Evolutionary conservation across 2,797 vertebrate genomes (phyloP).

Genomic region (Paramormyrops hopkinsi): DNA sequence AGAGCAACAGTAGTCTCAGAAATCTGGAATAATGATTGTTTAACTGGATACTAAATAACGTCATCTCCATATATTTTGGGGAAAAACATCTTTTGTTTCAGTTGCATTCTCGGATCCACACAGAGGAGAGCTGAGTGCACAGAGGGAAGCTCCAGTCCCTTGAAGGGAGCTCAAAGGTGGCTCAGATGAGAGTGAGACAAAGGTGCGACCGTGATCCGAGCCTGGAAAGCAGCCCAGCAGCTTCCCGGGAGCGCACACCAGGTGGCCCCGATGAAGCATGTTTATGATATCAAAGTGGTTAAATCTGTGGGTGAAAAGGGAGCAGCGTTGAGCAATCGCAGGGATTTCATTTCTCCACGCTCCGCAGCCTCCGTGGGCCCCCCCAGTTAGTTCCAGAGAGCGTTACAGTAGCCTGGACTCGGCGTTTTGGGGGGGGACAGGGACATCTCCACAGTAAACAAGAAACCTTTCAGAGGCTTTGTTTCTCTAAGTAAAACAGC

Average conservation of each 20-base stretch:
- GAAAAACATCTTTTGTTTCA: not conserved
- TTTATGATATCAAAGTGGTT: conserved; percentile 33
- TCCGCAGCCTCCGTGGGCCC: conserved; percentile 22
- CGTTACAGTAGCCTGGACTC: not conserved
- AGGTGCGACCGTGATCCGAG: not conserved
- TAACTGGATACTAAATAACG: not conserved
- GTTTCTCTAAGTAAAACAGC: conserved; percentile 44
- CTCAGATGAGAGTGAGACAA: not conserved
- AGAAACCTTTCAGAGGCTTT: conserved; percentile 55
- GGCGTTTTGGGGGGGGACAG: not conserved
- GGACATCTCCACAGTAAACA: conserved; percentile 45
- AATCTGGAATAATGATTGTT: not conserved
- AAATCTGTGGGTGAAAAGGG: conserved; percentile 40
- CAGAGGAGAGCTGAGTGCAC: not conserved
- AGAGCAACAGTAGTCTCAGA: not conserved
- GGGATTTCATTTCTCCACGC: conserved; percentile 29
- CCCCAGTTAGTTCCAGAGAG: not conserved
- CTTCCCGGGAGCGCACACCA: not conserved
- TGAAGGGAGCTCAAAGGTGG: not conserved
- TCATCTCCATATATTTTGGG: not conserved
- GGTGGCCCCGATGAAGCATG: conserved; percentile 18
- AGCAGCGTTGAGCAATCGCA: conserved; percentile 38
- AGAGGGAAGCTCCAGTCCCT: not conserved
- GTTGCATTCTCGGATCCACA: not conserved
- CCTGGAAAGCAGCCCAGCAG: not conserved